A percentile compares a stretch with the other conserved stretches of the same genome.
Evolutionary conservation across 2,113 vertebrate species (phyloP).

Genomic region (Piaya cayana): DNA sequence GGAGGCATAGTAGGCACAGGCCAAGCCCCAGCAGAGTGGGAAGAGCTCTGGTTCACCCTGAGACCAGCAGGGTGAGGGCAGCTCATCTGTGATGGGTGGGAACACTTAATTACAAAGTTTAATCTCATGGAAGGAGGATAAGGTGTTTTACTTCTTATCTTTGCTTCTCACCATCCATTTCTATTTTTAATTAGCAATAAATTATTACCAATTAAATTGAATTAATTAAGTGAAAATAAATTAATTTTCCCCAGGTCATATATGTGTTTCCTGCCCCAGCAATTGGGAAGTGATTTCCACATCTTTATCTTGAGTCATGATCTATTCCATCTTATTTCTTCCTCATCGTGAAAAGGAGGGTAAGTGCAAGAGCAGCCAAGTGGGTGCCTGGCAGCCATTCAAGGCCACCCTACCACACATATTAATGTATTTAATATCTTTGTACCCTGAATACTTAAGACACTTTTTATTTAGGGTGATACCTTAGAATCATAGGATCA

Average conservation of each 20-base stretch:
- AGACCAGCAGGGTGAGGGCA: neutral
- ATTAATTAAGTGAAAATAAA: neutral
- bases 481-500: no score
- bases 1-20: neutral
- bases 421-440: neutral
- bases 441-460: neutral
- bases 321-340: neutral
- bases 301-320: no score
- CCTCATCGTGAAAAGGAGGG: neutral
- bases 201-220: neutral
- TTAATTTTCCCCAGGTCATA: neutral
- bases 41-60: neutral
- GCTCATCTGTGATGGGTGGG: neutral
- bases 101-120: no score
- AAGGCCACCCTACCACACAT: neutral
- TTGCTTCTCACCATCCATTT: neutral
- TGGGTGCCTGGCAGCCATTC: neutral
- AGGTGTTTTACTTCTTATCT: neutral
- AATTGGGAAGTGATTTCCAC: neutral
- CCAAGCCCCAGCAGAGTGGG: neutral
- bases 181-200: neutral
- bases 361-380: no score
- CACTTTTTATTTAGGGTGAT: neutral
- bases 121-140: neutral
- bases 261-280: rapidly evolving